A percentile compares a stretch with the other conserved stretches of the same genome.
phyloP scores from a whole-genome alignment of 2,888 invertebrate species.

The Dermolepida albohirtum region DNA sequence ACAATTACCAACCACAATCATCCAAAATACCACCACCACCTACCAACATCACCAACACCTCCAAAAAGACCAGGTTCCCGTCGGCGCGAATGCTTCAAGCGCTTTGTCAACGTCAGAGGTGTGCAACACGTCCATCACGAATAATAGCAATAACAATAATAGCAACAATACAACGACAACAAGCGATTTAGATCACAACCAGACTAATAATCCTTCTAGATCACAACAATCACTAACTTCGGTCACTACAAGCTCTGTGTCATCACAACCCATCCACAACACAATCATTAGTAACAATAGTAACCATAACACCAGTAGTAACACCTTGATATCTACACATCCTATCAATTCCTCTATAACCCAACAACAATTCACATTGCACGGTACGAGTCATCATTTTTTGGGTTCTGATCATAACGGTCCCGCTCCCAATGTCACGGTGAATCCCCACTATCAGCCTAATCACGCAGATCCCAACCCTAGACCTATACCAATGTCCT shows the following conservation, averaged over 20 bases:
- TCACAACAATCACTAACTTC: conserved; percentile 19
- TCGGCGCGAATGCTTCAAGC: not conserved
- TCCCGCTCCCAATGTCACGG: conserved; percentile 77
- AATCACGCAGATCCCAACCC: conserved; percentile 39
- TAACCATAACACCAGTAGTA: conserved; percentile 11
- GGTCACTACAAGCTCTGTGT: conserved; percentile 50
- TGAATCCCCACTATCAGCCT: conserved; percentile 70
- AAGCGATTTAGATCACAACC: conserved; percentile 37
- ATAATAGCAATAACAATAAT: conserved; percentile 56
- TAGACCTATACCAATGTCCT: conserved; percentile 44
- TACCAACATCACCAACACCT: conserved; percentile 52
- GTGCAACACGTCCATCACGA: conserved; percentile 17
- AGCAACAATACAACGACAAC: conserved; percentile 36
- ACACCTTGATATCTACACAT: conserved; percentile 55
- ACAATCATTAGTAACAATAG: conserved; percentile 41
- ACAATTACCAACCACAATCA: conserved; percentile 48
- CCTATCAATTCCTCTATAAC: conserved; percentile 59
- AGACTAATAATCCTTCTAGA: conserved; percentile 17
- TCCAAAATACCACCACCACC: conserved; percentile 39
- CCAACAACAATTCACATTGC: conserved; percentile 65
- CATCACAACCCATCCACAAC: conserved; percentile 47
- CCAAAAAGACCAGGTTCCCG: conserved; percentile 3
- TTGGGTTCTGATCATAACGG: conserved; percentile 68
- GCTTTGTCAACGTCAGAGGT: conserved; percentile 9
- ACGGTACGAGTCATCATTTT: conserved; percentile 59